Percentiles rank a stretch among this genome's conserved stretches.
Evolutionary conservation across 2,888 invertebrate species (phyloP).

Genomic region (Lasioglossum lativentre): DNA sequence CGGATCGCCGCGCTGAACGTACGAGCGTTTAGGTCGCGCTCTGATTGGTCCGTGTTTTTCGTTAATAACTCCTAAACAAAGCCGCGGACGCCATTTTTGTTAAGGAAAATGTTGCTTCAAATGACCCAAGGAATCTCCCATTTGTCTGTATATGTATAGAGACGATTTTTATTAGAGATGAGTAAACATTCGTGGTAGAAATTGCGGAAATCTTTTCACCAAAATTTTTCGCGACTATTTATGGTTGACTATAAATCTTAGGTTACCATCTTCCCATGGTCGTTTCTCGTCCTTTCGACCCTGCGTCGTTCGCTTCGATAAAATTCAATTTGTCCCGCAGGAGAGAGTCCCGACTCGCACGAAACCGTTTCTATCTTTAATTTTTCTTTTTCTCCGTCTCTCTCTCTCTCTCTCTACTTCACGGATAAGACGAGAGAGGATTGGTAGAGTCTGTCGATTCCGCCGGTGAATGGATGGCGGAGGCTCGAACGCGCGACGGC

Average conservation of each 20-base stretch:
- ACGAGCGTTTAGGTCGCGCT: no score
- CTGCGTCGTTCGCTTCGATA: neutral
- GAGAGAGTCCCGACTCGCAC: neutral
- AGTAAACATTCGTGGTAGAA: no score
- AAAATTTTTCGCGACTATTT: conserved; percentile 16
- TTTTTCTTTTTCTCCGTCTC: neutral
- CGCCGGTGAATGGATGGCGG: conserved; percentile 12
- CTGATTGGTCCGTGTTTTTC: no score
- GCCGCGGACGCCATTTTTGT: no score
- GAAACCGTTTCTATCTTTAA: conserved; percentile 1
- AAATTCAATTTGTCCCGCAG: conserved; percentile 53
- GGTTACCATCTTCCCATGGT: neutral
- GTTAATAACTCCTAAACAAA: no score
- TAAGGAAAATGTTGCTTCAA: no score
- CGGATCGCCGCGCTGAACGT: no score
- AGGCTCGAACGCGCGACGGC: conserved; percentile 13
- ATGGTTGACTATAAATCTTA: neutral
- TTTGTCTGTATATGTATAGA: no score
- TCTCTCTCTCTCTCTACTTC: neutral
- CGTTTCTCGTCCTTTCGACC: neutral
- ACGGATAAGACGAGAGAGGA: neutral
- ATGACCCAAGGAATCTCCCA: no score
- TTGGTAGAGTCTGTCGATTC: conserved; percentile 32
- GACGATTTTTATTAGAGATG: no score
- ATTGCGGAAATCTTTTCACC: no score